Percentiles rank a stretch among this genome's conserved stretches.
Conservation (phyloP, 92 coral and sea anemone genomes). For the Actinernus sp. region DNA sequence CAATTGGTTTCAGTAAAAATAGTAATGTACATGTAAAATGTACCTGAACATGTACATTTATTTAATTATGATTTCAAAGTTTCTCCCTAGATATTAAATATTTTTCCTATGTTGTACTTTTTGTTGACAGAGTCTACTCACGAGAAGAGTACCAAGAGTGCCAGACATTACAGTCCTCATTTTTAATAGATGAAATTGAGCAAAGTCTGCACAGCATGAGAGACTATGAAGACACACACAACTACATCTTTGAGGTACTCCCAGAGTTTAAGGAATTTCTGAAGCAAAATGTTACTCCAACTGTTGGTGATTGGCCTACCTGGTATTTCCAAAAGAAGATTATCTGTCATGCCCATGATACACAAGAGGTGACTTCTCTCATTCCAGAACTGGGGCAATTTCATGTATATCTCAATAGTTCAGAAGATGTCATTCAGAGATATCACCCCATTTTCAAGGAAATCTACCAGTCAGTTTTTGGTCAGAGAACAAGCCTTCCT, state of each 20-base stretch:
- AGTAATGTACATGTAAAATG: no score
- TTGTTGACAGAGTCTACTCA: conserved; percentile 50
- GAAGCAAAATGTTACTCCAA: conserved; percentile 15
- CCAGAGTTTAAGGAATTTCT: conserved; percentile 46
- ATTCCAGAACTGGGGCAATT: conserved; percentile 64
- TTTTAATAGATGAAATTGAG: conserved; percentile 66
- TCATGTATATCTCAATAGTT: conserved; percentile 55
- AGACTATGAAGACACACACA: conserved; percentile 42
- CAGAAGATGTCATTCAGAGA: conserved; percentile 49
- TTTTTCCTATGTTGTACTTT: no score
- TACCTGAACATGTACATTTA: no score
- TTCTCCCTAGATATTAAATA: no score
- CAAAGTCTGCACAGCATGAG: conserved; percentile 37
- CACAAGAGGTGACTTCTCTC: conserved; percentile 1
- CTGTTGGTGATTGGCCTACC: conserved; percentile 70
- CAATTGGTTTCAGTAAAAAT: no score
- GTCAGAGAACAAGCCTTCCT: conserved; percentile 10
- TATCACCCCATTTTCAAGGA: conserved; percentile 45
- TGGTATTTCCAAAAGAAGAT: conserved; percentile 70
- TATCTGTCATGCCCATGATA: conserved; percentile 10
- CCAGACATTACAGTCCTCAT: conserved; percentile 36
- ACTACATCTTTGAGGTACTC: conserved; percentile 33
- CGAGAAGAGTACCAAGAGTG: conserved; percentile 47
- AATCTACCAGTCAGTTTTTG: conserved; percentile 40
- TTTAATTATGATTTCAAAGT: no score